Evolutionary conservation across 2,888 invertebrate genomes (phyloP).

Genomic region (Mycogona germanica): DNA sequence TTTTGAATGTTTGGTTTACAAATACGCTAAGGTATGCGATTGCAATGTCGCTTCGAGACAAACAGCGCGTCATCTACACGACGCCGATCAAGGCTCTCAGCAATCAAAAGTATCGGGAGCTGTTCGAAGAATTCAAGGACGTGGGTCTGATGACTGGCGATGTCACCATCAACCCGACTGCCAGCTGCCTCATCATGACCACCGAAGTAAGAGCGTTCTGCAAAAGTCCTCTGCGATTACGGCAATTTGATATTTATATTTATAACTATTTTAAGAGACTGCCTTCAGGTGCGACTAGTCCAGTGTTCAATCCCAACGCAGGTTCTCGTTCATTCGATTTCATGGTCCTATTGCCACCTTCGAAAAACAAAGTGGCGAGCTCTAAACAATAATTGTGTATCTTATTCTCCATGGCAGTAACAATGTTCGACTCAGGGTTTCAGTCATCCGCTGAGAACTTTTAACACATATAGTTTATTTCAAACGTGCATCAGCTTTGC

Average conservation of each 20-base stretch:
- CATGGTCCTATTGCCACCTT: too few species aligned
- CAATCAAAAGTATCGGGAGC: slow-evolving; percentile 98
- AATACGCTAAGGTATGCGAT: slow-evolving; percentile 63
- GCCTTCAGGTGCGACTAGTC: not conserved
- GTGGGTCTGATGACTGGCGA: slow-evolving; percentile 98
- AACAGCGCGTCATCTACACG: slow-evolving; percentile 97
- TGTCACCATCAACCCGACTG: slow-evolving; percentile 96
- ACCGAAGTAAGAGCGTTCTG: slow-evolving; percentile 60
- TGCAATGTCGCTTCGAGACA: slow-evolving; percentile 80
- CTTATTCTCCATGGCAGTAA: too few species aligned
- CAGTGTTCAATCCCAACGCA: not conserved
- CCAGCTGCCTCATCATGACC: slow-evolving; percentile 98
- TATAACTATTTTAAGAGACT: not conserved
- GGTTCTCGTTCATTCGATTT: too few species aligned
- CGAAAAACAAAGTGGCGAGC: too few species aligned
- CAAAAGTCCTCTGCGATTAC: not conserved
- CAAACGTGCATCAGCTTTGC: too few species aligned
- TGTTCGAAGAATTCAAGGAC: slow-evolving; percentile 93
- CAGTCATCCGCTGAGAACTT: too few species aligned
- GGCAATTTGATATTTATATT: slow-evolving; percentile 18
- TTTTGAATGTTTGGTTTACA: not conserved
- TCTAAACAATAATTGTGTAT: too few species aligned
- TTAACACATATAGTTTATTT: too few species aligned
- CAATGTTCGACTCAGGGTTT: too few species aligned
- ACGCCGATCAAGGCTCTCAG: slow-evolving; percentile 98